phyloP scores from a whole-genome alignment of 1,140 invertebrate species.

The Drosophila punjabiensis region DNA sequence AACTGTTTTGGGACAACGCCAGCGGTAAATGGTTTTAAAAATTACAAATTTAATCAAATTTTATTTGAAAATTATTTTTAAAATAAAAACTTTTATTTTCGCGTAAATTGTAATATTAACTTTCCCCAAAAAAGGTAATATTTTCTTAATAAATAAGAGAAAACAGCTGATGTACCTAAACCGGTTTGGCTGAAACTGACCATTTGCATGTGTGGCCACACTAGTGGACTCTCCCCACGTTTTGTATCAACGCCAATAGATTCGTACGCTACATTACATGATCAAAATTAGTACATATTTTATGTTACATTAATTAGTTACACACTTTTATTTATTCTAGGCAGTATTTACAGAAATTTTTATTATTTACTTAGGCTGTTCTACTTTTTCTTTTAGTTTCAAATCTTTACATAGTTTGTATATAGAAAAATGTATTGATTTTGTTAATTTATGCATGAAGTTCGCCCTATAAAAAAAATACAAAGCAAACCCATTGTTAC shows the following conservation, averaged over 20 bases:
- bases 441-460: constrained; percentile 17
- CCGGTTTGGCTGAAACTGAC: neutral
- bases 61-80: neutral
- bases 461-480: constrained; percentile 15
- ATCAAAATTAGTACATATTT: constrained; percentile 52
- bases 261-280: constrained; percentile 71
- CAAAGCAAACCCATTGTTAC: constrained; percentile 40
- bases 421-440: constrained; percentile 22
- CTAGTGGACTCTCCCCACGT: constrained; percentile 26
- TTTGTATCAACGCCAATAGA: constrained; percentile 19
- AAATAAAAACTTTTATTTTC: neutral
- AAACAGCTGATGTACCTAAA: constrained; percentile 5
- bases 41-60: neutral
- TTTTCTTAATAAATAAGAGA: no score
- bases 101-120: neutral
- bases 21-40: no score
- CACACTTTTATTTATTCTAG: constrained; percentile 49
- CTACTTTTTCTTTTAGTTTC: constrained; percentile 22
- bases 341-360: constrained; percentile 39
- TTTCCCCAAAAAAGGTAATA: neutral
- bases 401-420: constrained; percentile 5
- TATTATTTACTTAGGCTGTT: constrained; percentile 10
- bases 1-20: neutral
- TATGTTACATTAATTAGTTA: constrained; percentile 66
- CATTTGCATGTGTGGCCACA: constrained; percentile 31